phyloP scores from a whole-genome alignment of 2,888 invertebrate genomes.

The Bugulina stolonifera region DNA sequence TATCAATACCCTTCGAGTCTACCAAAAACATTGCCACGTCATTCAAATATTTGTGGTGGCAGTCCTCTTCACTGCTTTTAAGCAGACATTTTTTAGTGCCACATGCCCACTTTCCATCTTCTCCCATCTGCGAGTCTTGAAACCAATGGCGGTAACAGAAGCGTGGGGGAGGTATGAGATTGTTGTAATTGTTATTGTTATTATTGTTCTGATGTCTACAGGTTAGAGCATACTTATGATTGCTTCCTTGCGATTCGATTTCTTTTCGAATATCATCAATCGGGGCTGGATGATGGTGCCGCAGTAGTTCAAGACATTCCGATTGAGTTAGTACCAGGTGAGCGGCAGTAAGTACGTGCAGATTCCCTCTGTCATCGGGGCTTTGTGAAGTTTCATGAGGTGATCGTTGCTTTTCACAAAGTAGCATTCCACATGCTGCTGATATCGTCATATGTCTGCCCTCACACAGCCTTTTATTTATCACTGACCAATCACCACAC shows the following conservation, averaged over 20 bases:
- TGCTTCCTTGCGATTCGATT: not conserved
- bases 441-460: too few relatives aligned
- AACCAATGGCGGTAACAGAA: not conserved
- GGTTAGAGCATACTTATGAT: not conserved
- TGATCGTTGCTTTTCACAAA: too few relatives aligned
- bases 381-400: too few relatives aligned
- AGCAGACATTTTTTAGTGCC: not conserved
- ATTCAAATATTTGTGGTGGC: not conserved
- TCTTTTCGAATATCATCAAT: not conserved
- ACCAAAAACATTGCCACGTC: not conserved
- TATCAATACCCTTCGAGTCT: not conserved
- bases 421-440: not conserved
- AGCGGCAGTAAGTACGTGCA: not conserved
- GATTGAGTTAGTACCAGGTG: not conserved
- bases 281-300: not conserved
- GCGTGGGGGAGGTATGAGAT: not conserved
- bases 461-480: not conserved
- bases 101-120: not conserved
- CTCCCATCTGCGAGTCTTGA: not conserved
- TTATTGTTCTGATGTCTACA: not conserved
- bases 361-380: not conserved
- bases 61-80: not conserved
- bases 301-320: not conserved
- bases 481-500: not conserved
- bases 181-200: not conserved